A percentile compares a stretch with the other conserved stretches of the same genome.
Evolutionary conservation across 92 coral and sea anemone species (phyloP).

Genomic region (Palythoa grandiflora): DNA sequence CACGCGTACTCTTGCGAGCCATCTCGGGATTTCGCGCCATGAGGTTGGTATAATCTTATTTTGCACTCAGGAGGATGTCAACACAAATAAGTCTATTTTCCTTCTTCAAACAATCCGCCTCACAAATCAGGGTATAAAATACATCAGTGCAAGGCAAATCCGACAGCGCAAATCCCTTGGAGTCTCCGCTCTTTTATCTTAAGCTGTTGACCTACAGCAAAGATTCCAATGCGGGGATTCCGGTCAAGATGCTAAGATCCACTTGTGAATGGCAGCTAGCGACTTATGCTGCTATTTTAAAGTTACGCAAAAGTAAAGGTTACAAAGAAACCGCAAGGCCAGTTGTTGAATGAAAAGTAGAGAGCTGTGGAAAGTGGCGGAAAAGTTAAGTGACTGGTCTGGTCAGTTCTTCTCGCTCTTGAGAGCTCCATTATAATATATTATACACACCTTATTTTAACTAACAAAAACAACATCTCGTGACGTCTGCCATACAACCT

Average conservation of each 20-base stretch:
- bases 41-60: conserved; percentile 23
- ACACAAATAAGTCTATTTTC: neutral
- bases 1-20: neutral
- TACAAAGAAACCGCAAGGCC: conserved; percentile 25
- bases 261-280: conserved; percentile 27
- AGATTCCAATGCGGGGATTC: conserved; percentile 18
- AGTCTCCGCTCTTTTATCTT: neutral
- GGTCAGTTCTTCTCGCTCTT: neutral
- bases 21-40: conserved; percentile 26
- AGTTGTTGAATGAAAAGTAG: conserved; percentile 28
- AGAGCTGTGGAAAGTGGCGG: neutral
- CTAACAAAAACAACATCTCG: no score
- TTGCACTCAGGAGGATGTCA: conserved; percentile 24
- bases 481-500: no score
- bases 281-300: neutral
- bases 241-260: conserved; percentile 1
- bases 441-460: no score
- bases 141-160: conserved; percentile 8
- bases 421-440: neutral
- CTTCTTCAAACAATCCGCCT: conserved; percentile 27
- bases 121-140: neutral
- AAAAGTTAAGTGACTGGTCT: neutral
- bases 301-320: neutral
- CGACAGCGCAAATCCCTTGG: conserved; percentile 31
- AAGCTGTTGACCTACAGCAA: conserved; percentile 34